Evolutionary conservation across 2,888 invertebrate species (phyloP), one percentile per base, ranked within the genome.

Genomic region (Seladonia tumulorum): DNA sequence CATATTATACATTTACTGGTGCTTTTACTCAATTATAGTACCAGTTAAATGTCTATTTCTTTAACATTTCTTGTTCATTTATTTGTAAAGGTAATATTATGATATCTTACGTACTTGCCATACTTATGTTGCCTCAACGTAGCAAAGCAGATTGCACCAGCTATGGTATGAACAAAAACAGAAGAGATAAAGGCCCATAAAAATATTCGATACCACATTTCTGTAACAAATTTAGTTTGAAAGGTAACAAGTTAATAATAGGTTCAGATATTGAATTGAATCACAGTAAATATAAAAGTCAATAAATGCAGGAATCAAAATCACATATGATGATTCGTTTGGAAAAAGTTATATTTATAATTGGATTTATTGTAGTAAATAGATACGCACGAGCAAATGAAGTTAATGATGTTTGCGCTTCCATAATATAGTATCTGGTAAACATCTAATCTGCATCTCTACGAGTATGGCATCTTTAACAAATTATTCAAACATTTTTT

Each of bases 191-290:
- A 96, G 85, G 98, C 98, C 99, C 99, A 99, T 93, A 99, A 96
- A 96, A 99, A 99, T 94, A 99, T 97, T 94, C 98, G 98, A 95
- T 99, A 99, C 99, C 99, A 99, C 98, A 99, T 99, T 95, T 99
- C 98, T 96, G 97, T 96, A 96, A 98, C 53, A 97, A 75, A 42
- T 70, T 79, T 94, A 81, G 2, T 66, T n/a, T 16, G 49, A 66
- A 47, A 29, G 22, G 45, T 25, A 12, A n/a, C 49, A 0, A 63
- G 63, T 29, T 76, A n/a, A 7, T 12, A 45, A 25, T 25, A 45
- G 7, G 45, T 16, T 25, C 25, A 45, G 5, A 14, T 25, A n/a
- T 45, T 72, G n/a, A 42, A 75, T 29, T 71, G 12, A 18, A 39
- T 76, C 47, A 4, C 18, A 39, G 47, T 35, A 14, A 47, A 63